Evolutionary conservation across 1,140 invertebrate genomes (phyloP), one percentile per base, ranked within the genome.

Genomic region (Hermatobates lingyangjiaoensis): DNA sequence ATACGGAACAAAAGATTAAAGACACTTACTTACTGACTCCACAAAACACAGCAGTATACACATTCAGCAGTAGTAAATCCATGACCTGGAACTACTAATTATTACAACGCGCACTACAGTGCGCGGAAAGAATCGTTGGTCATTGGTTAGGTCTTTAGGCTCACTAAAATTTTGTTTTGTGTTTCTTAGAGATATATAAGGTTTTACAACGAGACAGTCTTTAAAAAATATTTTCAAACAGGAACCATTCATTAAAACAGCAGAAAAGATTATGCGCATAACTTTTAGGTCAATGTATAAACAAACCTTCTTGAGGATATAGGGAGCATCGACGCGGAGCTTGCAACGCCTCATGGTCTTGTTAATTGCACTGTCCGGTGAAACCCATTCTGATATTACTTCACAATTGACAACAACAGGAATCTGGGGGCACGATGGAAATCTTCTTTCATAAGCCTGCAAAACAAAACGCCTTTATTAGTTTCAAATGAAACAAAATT

Each of bases 351-450:
- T 70, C 59, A 91, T 87, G n/a, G 91, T 85, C 46, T 82, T 75
- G 61, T 84, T 74, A 56, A 82, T 71, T 2, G 84, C 76, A 44
- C 84, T 83, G 64, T 91, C 87, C 51, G 81, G 74, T 57, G 77
- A 76, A 58, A 77, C 79, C 54, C 75, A 78, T 57, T 96, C 90
- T 50, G 75, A 74, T 5, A 80, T 73, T 42, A 93, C 76, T 57
- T 89, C 83, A 64, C 88, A 92, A 44, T 89, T 88, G 1, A 94
- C 70, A 61, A 97, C 91, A 48, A 96, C 87, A 38, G 92, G 92
- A 62, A 97, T 96, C 72, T 93, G 84, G 34, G 88, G 83, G 67
- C 90, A 95, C 30, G 78, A 88, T 23, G 92, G 92, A 68, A 97
- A 96, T 45, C 92, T 75, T 54, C 80, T 77, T 67, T 94, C 86